Base-by-base conservation (phyloP, 2,888 invertebrate species). In the Synergus japonicus region DNA sequence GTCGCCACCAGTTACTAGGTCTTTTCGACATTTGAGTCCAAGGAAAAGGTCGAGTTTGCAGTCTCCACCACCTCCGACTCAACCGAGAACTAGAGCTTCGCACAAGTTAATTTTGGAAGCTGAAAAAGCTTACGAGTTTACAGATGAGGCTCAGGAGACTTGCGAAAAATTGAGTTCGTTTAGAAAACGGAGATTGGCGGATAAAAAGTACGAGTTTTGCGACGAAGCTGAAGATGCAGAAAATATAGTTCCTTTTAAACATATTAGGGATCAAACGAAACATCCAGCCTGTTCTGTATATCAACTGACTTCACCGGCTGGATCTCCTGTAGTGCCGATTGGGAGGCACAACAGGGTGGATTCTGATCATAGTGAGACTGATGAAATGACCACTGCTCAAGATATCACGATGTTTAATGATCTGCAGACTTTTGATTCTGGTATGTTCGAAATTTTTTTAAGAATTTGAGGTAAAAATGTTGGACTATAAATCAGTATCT, bases 171-270 rank as follows among this genome's bases (percentile, higher is more conserved):
- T 97, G n/a, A 97, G 96, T 87, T 96, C 96, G 88, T 97, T 97
- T 89, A 94, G 97, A 9, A 97, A 97, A 90, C 94, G 97, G 78
- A 94, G 97, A 9, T 92, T 97, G 77, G 98, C 98, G 0, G 97
- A 98, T 88, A 98, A 98, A 91, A 97, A 97, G 90, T 98, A 98
- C 90, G 97, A 97, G 89, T 97, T 98, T 89, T 96, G 96, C 0
- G 97, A 97, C 87, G 97, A 97, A 80, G 92, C 93, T 54, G 93
- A 93, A 81, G 94, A 95, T 85, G 93, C 94, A 0, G 95, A 95
- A 87, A 95, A 95, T 85, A 94, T 95, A 79, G 93, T 95, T 87
- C 93, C 93, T 79, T 92, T 92, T 73, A 92, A 92, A 76, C 91
- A 91, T 79, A 89, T 92, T 76, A 88, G 92, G 54, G 91, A 92